A percentile compares a stretch with the other conserved stretches of the same genome.
phyloP scores from a whole-genome alignment of 2,113 vertebrate genomes.

The Genyomyrus donnyi region DNA sequence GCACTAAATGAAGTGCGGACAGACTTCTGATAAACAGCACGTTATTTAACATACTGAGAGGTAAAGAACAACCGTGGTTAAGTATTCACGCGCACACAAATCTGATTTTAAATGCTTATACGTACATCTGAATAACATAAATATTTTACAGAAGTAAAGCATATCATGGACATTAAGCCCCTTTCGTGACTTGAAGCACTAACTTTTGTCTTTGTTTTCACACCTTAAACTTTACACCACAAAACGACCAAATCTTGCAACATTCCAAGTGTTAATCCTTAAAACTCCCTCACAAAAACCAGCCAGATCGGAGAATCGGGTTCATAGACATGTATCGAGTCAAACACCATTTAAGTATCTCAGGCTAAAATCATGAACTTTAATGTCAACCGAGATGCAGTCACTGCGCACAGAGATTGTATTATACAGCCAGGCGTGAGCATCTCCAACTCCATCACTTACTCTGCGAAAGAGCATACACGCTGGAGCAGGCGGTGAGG shows the following conservation, averaged over 20 bases:
- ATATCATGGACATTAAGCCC: neutral
- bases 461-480: neutral
- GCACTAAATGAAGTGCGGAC: neutral
- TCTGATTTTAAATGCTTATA: neutral
- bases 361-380: neutral
- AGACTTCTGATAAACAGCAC: neutral
- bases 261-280: neutral
- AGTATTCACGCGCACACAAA: neutral
- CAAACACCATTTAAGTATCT: neutral
- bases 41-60: neutral
- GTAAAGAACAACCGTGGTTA: neutral
- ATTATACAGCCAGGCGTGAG: neutral
- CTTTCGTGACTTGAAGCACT: neutral
- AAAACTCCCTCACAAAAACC: neutral
- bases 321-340: neutral
- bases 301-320: neutral
- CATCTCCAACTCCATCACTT: neutral
- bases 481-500: neutral
- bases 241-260: neutral
- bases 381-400: neutral
- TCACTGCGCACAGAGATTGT: neutral
- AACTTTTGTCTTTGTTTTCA: neutral
- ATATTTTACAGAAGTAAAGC: neutral
- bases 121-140: neutral
- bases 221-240: neutral